A percentile compares a stretch with the other conserved stretches of the same genome.
Conservation (phyloP, 2,888 invertebrate species). For the Lasioglossum zephyrum region DNA sequence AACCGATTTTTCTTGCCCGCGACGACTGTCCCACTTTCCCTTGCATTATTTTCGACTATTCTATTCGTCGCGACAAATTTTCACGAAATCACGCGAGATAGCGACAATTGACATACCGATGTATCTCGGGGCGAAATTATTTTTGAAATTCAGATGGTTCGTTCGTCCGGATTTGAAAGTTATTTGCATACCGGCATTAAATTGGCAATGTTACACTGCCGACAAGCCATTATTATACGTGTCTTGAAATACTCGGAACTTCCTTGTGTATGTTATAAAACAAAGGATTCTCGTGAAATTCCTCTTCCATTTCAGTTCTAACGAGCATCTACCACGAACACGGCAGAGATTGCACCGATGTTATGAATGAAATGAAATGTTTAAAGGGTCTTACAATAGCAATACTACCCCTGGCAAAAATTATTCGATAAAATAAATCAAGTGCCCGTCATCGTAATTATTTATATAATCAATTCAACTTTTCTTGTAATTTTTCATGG, state of each 20-base stretch:
- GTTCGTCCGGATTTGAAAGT: slow-evolving; percentile 13
- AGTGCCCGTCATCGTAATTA: neutral
- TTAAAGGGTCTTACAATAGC: neutral
- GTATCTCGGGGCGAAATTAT: slow-evolving; percentile 16
- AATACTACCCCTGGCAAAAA: too few relatives aligned
- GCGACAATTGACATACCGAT: slow-evolving; percentile 7
- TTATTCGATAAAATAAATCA: too few relatives aligned
- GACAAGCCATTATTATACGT: slow-evolving; percentile 17
- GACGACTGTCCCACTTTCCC: slow-evolving; percentile 1
- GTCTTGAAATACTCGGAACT: slow-evolving; percentile 13
- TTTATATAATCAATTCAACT: neutral
- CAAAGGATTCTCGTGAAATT: neutral
- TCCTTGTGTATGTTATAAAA: slow-evolving; percentile 1
- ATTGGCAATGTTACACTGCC: neutral
- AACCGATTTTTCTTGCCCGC: neutral
- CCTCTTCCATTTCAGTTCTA: neutral
- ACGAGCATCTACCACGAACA: neutral
- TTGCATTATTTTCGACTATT: slow-evolving; percentile 10
- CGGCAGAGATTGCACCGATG: neutral
- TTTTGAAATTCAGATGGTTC: slow-evolving; percentile 19
- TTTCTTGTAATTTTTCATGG: neutral
- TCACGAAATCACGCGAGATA: neutral
- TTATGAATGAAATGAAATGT: neutral
- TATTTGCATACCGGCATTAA: slow-evolving; percentile 37
- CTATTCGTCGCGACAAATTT: slow-evolving; percentile 21